A percentile compares a stretch with the other conserved stretches of the same genome.
Conservation (phyloP, 2,113 vertebrate species). For the Mystacornis crossleyi region DNA sequence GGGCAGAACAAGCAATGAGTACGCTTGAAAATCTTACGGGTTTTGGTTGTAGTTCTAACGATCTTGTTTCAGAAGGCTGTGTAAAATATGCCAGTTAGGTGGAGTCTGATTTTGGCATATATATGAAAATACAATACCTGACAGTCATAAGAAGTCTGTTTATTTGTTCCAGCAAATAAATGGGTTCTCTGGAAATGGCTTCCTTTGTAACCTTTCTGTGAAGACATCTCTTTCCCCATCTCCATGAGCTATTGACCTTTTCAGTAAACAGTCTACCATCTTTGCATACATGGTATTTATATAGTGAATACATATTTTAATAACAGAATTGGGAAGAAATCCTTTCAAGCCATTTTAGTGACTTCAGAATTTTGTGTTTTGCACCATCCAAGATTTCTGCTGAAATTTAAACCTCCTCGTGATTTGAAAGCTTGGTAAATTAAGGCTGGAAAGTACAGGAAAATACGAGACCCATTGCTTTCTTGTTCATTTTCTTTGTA, state of each 20-base stretch:
- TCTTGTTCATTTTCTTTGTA: background rate
- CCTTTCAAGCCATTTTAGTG: background rate
- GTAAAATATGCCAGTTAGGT: background rate
- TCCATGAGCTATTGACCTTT: background rate
- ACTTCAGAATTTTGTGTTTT: fast-evolving
- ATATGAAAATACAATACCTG: background rate
- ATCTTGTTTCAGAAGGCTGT: background rate
- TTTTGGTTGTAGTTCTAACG: background rate
- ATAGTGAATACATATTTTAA: background rate
- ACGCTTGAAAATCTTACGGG: fast-evolving
- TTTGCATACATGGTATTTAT: background rate
- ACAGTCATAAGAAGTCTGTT: background rate
- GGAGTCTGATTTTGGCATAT: background rate
- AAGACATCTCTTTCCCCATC: background rate
- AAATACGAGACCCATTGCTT: background rate
- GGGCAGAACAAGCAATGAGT: background rate
- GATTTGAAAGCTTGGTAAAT: background rate
- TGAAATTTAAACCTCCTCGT: background rate
- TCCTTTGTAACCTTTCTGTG: background rate
- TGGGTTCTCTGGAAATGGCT: background rate
- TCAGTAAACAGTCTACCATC: background rate
- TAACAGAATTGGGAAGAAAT: background rate
- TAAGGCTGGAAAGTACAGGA: background rate
- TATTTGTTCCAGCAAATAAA: background rate
- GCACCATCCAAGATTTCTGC: background rate